A percentile compares a stretch with the other conserved stretches of the same genome.
These are phyloP conservation scores for Nymphalis c-album DNA, from an alignment of 2,888 invertebrate genomes.

Conservation along the genomic window DNA sequence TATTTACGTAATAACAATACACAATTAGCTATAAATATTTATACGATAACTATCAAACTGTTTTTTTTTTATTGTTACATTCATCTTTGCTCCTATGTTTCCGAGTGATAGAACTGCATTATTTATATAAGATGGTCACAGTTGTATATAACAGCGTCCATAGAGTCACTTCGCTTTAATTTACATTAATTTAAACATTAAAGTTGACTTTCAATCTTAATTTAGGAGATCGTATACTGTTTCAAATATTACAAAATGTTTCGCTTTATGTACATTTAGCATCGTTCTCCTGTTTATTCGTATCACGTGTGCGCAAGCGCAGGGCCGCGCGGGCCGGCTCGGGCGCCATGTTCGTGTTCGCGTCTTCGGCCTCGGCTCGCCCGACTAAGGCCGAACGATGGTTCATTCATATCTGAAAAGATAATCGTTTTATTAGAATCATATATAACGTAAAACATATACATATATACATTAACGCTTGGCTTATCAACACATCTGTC, in stretches of 20 bases:
- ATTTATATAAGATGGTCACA: constrained; percentile 63
- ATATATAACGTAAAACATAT: not conserved
- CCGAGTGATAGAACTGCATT: constrained; percentile 62
- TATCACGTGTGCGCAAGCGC: constrained; percentile 53
- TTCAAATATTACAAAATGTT: constrained; percentile 81
- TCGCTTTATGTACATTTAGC: constrained; percentile 78
- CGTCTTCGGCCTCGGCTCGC: constrained; percentile 45
- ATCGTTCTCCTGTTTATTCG: constrained; percentile 74
- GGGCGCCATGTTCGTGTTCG: constrained; percentile 35
- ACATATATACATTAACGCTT: not conserved
- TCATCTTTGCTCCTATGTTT: constrained; percentile 69
- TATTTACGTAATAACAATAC: constrained; percentile 82
- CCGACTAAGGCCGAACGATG: constrained; percentile 57
- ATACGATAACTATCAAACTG: constrained; percentile 80
- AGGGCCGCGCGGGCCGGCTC: constrained; percentile 18
- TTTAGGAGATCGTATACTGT: constrained; percentile 82
- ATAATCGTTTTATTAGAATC: constrained; percentile 13
- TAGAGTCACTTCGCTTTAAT: constrained; percentile 63
- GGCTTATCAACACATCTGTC: not conserved
- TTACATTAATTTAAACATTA: constrained; percentile 75
- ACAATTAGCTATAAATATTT: constrained; percentile 82
- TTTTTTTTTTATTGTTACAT: constrained; percentile 74
- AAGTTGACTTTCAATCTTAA: constrained; percentile 81
- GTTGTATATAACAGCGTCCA: constrained; percentile 68
- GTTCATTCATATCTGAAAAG: constrained; percentile 72